phyloP scores from a whole-genome alignment of 1,140 invertebrate species.

The Eriosoma lanigerum region DNA sequence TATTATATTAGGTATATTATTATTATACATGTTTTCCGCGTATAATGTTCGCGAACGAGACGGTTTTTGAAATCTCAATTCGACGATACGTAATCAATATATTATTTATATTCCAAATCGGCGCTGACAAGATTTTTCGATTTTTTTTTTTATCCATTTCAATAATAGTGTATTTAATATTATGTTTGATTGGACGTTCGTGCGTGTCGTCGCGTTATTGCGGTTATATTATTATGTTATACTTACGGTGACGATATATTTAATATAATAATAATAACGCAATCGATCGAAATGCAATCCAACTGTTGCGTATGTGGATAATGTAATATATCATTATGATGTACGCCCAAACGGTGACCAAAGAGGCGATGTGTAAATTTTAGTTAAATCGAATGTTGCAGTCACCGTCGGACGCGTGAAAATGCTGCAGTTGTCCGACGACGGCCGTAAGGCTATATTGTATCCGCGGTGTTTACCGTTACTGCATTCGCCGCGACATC shows the following conservation, averaged over 20 bases:
- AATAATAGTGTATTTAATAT: not conserved
- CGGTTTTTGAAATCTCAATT: constrained; percentile 1
- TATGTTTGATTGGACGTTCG: not conserved
- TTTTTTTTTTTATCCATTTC: not conserved
- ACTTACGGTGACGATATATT: not conserved
- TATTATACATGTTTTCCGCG: too few relatives aligned
- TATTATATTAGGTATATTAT: too few relatives aligned
- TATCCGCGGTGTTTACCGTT: not conserved
- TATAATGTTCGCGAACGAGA: not conserved
- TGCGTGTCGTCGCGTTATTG: not conserved
- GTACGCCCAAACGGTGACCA: too few relatives aligned
- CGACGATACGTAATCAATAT: not conserved
- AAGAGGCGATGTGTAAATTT: too few relatives aligned
- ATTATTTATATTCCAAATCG: not conserved
- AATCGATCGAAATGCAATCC: not conserved
- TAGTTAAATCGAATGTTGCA: too few relatives aligned
- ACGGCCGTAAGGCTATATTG: not conserved
- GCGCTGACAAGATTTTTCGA: constrained; percentile 15
- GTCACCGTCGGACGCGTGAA: too few relatives aligned
- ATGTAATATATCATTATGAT: too few relatives aligned
- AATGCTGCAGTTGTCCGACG: too few relatives aligned
- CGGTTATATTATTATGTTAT: not conserved
- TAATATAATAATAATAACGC: too few relatives aligned
- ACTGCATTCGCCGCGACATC: not conserved
- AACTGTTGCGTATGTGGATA: too few relatives aligned